These are phyloP conservation scores for Poecilobothrus nobilitatus DNA, from an alignment of 2,888 invertebrate genomes.

Conservation along the genomic window DNA sequence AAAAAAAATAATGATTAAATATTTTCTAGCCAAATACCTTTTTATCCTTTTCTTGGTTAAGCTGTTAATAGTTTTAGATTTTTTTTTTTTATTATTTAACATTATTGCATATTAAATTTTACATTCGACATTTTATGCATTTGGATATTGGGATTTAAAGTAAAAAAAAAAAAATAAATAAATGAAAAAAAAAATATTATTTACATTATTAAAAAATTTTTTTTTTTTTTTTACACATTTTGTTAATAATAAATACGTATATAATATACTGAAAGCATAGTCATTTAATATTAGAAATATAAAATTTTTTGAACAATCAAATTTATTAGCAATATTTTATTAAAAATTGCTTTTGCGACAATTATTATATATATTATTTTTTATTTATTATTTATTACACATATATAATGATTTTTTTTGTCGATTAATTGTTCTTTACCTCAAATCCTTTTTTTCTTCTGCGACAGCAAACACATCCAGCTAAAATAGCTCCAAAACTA, in stretches of 20 bases:
- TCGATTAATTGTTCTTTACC: conserved; percentile 16
- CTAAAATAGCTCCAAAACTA: conserved; percentile 21
- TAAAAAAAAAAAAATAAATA: background rate
- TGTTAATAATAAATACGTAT: background rate
- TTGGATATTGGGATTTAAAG: conserved; percentile 14
- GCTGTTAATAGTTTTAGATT: conserved; percentile 18
- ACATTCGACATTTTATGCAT: conserved; percentile 14
- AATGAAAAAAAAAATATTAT: conserved; percentile 1
- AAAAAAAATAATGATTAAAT: background rate
- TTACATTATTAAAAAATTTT: conserved; percentile 8
- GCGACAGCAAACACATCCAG: conserved; percentile 25
- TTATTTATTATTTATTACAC: no score
- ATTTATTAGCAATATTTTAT: background rate
- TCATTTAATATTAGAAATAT: background rate
- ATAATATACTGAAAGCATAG: background rate
- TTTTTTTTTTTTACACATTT: background rate
- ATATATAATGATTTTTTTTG: no score
- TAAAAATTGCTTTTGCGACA: no score
- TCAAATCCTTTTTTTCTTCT: conserved; percentile 26
- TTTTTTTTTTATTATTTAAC: background rate
- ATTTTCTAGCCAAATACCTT: conserved; percentile 22
- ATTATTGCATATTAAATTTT: conserved; percentile 7
- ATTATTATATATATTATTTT: background rate
- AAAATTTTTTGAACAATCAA: background rate
- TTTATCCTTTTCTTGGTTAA: conserved; percentile 25